A percentile compares a stretch with the other conserved stretches of the same genome.
phyloP scores from a whole-genome alignment of 2,797 vertebrate genomes.

The Tenualosa thibaudeaui region DNA sequence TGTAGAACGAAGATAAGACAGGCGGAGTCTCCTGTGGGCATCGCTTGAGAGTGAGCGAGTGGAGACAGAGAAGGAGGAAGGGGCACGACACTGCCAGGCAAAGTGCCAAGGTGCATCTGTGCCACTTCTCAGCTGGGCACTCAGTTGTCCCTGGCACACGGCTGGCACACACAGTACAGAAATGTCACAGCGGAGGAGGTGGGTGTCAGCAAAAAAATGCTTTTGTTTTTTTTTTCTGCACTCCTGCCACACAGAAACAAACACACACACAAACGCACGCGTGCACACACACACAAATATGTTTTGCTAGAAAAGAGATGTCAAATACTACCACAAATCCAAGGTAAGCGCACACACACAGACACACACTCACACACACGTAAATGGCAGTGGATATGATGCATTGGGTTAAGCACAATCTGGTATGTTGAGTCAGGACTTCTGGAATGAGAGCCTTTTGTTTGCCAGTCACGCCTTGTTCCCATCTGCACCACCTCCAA shows the following conservation, averaged over 20 bases:
- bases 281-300: slow-evolving; percentile 26
- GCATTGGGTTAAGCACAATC: background rate
- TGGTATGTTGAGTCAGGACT: background rate
- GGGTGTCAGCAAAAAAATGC: slow-evolving; percentile 36
- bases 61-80: background rate
- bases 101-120: slow-evolving; percentile 40
- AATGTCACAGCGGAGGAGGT: slow-evolving; percentile 46
- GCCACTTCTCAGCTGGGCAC: slow-evolving; percentile 37
- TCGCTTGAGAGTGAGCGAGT: background rate
- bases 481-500: background rate
- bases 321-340: background rate
- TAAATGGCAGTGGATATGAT: background rate
- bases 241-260: background rate
- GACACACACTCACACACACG: background rate
- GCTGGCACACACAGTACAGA: slow-evolving; percentile 36
- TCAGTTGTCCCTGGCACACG: slow-evolving; percentile 35
- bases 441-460: background rate
- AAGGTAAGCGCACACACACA: slow-evolving; percentile 6
- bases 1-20: background rate
- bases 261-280: background rate
- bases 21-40: background rate
- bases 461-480: background rate
- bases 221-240: too few relatives aligned
- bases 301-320: slow-evolving; percentile 19
- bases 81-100: slow-evolving; percentile 31